phyloP scores from a whole-genome alignment of 2,113 vertebrate genomes.

The Lagenorhynchus albirostris region DNA sequence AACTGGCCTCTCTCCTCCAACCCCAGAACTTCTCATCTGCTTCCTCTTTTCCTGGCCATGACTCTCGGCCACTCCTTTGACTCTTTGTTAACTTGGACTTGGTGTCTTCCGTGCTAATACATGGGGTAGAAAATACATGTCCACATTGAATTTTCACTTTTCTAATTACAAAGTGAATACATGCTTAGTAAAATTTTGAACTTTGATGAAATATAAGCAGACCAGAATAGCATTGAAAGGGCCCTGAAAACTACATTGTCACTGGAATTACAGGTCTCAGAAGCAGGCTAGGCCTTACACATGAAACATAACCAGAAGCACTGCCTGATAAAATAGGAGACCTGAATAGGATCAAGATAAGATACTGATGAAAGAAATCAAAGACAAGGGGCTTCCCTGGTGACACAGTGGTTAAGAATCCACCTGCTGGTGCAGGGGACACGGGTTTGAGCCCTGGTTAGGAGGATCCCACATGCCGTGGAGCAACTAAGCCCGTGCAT shows the following conservation, averaged over 20 bases:
- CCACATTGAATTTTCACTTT: not conserved
- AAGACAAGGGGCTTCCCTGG: too few species aligned
- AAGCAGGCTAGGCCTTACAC: too few species aligned
- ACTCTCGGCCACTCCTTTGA: accelerated
- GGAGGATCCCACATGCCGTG: too few species aligned
- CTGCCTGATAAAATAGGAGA: not conserved
- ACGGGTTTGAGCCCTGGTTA: too few species aligned
- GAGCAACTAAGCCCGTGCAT: too few species aligned
- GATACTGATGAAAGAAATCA: too few species aligned
- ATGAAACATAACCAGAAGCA: not conserved
- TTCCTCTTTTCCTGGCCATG: not conserved
- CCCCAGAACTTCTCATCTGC: accelerated
- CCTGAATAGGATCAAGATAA: not conserved
- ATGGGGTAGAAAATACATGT: not conserved
- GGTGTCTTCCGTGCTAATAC: not conserved
- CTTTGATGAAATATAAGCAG: not conserved
- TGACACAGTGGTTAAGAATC: too few species aligned
- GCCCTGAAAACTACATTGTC: not conserved
- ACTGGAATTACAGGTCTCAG: not conserved
- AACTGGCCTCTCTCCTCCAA: accelerated
- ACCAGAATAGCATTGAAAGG: not conserved
- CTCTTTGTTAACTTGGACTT: not conserved
- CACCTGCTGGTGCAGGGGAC: too few species aligned
- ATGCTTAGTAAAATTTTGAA: not conserved
- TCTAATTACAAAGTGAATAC: not conserved